phyloP scores from a whole-genome alignment of 2,113 vertebrate species.

The Sapayoa aenigma region DNA sequence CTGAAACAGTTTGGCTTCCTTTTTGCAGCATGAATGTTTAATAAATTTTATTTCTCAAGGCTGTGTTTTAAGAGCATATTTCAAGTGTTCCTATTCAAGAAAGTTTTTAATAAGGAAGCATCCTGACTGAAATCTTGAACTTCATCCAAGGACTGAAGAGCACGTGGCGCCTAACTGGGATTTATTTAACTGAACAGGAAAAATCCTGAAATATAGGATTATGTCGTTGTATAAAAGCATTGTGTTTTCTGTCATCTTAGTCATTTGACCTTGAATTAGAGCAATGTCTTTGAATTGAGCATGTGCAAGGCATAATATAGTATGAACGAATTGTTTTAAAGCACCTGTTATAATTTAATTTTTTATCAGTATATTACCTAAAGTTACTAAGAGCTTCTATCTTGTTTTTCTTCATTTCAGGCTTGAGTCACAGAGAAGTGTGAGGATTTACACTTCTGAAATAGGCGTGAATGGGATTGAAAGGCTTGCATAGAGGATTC shows the following conservation, averaged over 20 bases:
- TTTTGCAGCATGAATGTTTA: background rate
- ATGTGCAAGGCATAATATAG: background rate
- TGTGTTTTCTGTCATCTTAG: background rate
- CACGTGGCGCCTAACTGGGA: background rate
- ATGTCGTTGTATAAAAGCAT: background rate
- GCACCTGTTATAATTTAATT: background rate
- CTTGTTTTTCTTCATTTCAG: conserved; percentile 36
- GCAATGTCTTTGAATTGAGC: background rate
- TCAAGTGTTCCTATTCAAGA: background rate
- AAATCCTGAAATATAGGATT: background rate
- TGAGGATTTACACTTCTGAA: conserved; percentile 13
- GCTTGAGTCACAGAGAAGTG: background rate
- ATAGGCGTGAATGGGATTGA: conserved; percentile 15
- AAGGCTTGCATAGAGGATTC: conserved; percentile 3
- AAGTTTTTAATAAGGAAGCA: background rate
- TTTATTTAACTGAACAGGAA: conserved; percentile 36
- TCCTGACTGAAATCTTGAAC: background rate
- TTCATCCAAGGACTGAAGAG: background rate
- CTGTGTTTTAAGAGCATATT: background rate
- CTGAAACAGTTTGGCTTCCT: background rate
- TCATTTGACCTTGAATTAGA: conserved; percentile 10
- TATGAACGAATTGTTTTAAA: background rate
- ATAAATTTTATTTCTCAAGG: background rate
- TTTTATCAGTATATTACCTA: background rate
- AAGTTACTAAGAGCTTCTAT: background rate